These are phyloP conservation scores for Megaleporinus macrocephalus DNA, from an alignment of 2,113 vertebrate genomes.

Conservation along the genomic window DNA sequence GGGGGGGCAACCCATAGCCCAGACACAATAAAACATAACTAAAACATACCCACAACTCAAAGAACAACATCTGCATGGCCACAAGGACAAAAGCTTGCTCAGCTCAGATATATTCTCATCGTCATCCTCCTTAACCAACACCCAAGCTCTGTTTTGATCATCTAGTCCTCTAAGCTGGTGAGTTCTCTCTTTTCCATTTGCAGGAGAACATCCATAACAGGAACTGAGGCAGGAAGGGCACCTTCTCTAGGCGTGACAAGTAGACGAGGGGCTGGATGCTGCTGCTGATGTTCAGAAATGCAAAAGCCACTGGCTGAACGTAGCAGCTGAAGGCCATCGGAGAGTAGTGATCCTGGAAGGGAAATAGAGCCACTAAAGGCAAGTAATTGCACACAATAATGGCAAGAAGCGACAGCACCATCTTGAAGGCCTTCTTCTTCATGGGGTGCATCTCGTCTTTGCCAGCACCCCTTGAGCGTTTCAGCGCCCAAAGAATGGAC, in stretches of 20 bases:
- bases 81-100: no score
- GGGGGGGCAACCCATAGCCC: no score
- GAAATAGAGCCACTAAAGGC: constrained; percentile 74
- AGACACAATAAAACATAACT: no score
- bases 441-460: constrained; percentile 81
- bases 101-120: no score
- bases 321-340: constrained; percentile 72
- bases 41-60: no score
- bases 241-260: constrained; percentile 71
- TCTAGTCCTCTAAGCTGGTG: constrained; percentile 42
- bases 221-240: constrained; percentile 67
- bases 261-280: constrained; percentile 78
- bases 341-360: constrained; percentile 74
- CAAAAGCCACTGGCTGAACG: constrained; percentile 72
- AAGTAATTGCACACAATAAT: constrained; percentile 78
- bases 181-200: constrained; percentile 17
- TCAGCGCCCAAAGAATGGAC: constrained; percentile 73
- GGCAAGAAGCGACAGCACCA: constrained; percentile 74
- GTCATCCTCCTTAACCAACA: not conserved
- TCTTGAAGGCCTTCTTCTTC: constrained; percentile 80
- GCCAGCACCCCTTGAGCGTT: constrained; percentile 65
- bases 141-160: not conserved
- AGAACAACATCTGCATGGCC: no score
- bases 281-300: constrained; percentile 79
- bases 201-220: constrained; percentile 57